These are phyloP conservation scores for Scomber japonicus DNA, from an alignment of 2,113 vertebrate species.

Conservation along the genomic window DNA sequence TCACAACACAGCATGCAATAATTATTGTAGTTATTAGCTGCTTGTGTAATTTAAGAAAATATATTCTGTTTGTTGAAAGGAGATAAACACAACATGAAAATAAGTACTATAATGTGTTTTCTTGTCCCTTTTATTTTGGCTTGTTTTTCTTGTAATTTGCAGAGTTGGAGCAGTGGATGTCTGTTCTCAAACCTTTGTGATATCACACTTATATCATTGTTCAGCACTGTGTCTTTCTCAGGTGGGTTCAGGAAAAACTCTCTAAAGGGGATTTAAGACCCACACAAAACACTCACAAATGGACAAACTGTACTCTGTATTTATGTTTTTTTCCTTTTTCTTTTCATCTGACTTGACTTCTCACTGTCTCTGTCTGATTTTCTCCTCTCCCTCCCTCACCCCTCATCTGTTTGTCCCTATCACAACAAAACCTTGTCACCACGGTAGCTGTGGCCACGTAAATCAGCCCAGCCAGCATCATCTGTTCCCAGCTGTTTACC, in stretches of 20 bases:
- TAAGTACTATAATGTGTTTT: background rate
- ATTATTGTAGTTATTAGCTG: constrained; percentile 24
- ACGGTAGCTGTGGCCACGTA: constrained; percentile 72
- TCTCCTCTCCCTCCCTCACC: constrained; percentile 29
- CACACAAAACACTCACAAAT: constrained; percentile 38
- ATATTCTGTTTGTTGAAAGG: constrained; percentile 11
- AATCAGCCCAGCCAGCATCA: constrained; percentile 77
- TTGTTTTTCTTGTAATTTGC: constrained; percentile 21
- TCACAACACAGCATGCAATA: constrained; percentile 18
- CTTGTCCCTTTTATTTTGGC: background rate
- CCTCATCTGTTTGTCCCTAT: constrained; percentile 63
- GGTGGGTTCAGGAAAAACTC: constrained; percentile 26
- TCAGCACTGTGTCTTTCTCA: constrained; percentile 25
- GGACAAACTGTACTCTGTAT: constrained; percentile 32
- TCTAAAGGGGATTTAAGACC: constrained; percentile 20
- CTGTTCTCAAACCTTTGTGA: constrained; percentile 12
- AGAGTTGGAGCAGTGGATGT: background rate
- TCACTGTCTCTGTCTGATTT: constrained; percentile 14
- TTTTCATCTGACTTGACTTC: constrained; percentile 51
- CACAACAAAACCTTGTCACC: constrained; percentile 73
- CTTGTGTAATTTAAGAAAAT: background rate
- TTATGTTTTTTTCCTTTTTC: background rate
- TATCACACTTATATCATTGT: constrained; percentile 25
- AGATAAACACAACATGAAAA: background rate
- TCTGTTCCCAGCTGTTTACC: constrained; percentile 84